phyloP scores from a whole-genome alignment of 2,797 vertebrate species.

The Sylvia borin region DNA sequence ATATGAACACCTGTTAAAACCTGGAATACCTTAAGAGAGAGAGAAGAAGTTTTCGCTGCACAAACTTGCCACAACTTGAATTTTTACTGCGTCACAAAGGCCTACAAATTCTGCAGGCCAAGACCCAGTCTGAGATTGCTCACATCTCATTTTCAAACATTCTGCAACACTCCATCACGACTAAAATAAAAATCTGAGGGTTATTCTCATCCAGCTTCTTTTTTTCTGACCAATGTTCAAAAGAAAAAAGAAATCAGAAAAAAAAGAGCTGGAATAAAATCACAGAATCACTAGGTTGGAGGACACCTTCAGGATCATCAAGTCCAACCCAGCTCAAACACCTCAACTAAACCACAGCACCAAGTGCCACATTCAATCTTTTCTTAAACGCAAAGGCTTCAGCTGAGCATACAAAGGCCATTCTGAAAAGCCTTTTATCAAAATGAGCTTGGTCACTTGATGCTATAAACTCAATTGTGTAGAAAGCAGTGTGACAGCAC shows the following conservation, averaged over 20 bases:
- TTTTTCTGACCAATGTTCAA: not conserved
- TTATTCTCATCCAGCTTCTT: not conserved
- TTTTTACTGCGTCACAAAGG: too few species aligned
- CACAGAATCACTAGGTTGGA: not conserved
- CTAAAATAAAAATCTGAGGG: not conserved
- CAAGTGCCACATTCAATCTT: fast-evolving
- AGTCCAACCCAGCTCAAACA: not conserved
- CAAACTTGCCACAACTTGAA: too few species aligned
- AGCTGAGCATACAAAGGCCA: not conserved
- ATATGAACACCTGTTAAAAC: too few species aligned
- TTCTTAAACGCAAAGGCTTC: not conserved
- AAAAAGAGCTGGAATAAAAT: not conserved
- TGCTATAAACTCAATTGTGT: not conserved
- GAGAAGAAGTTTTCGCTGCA: too few species aligned
- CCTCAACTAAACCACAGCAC: not conserved
- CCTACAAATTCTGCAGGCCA: too few species aligned
- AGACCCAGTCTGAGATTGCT: too few species aligned
- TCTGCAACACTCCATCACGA: too few species aligned
- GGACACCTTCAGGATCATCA: not conserved
- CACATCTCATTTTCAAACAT: too few species aligned
- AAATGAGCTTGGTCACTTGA: not conserved
- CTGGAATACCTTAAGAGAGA: too few species aligned
- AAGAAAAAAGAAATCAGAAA: not conserved
- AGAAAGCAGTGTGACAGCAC: not conserved
- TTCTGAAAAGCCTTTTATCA: not conserved